Evolutionary conservation across 2,797 vertebrate genomes (phyloP), one percentile per base, ranked within the genome.

Genomic region (Kryptolebias ocellatus): DNA sequence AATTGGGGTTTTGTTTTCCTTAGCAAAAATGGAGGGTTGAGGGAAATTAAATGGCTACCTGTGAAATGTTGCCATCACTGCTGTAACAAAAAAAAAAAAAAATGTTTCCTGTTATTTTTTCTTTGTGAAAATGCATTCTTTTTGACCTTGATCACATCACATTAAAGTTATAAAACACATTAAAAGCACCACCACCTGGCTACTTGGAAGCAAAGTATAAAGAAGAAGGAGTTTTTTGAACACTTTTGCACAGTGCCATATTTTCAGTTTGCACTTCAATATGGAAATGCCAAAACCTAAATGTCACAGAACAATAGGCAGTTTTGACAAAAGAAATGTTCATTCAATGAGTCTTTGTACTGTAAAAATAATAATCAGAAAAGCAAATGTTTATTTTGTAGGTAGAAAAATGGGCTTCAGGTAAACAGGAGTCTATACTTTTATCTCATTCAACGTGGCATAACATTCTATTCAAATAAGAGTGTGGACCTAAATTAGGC

Each of bases 381-480:
- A 46, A 52, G 4, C 3, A 18, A 1, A 4, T 27, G 56, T 64
- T 64, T 62, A 10, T 52, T 18, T 46, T 18, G 24, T 49, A 5
- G 56, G 5, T 46, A 31, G 11, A 45, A 49, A 64, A 50, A 61
- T 34, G 18, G 57, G 44, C 31, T 42, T 11, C n/a, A 11, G 37
- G 39, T 28, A 5, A 31, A 67, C n/a, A 49, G 37, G 37, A 39
- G 20, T 58, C 59, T 44, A 49, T 49, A 53, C 20, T 56, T 72
- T 51, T 44, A 59, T 20, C 18, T 55, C 39, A 39, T 47, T 51
- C 51, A 62, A 15, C 17, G 50, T 60, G 54, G 29, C 53, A 50
- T 70, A 31, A 34, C 50, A 17, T 72, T 20, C 37, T 46, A 72
- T 17, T 24, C 31, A 49, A 24, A 58, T 17, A 61, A 52, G n/a